A percentile compares a stretch with the other conserved stretches of the same genome.
Conservation (phyloP, 2,888 invertebrate species). For the Agrotis ipsilon region DNA sequence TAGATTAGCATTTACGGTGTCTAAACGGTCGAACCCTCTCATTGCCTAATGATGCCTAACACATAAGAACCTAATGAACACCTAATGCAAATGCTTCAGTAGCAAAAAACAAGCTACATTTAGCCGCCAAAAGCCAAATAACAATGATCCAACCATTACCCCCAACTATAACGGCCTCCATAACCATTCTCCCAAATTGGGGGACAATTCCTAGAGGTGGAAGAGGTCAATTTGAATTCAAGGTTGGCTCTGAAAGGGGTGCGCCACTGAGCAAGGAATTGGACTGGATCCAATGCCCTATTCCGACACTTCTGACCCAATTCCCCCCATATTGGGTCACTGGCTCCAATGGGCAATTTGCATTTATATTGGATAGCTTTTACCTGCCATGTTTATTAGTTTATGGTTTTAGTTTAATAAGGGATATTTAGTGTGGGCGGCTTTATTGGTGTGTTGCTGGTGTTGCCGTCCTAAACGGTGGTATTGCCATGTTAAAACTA, state of each 20-base stretch:
- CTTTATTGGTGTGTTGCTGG: constrained; percentile 1
- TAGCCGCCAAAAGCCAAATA: not conserved
- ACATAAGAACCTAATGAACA: not conserved
- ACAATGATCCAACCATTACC: constrained; percentile 32
- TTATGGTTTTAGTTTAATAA: constrained; percentile 15
- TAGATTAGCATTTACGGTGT: no score
- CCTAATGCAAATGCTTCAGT: not conserved
- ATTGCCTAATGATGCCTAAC: no score
- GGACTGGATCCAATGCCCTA: constrained; percentile 69
- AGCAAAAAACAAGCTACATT: constrained; percentile 11
- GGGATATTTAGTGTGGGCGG: not conserved
- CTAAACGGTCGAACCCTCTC: no score
- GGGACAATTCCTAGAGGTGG: constrained; percentile 33
- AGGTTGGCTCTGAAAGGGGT: constrained; percentile 53
- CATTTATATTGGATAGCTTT: constrained; percentile 57
- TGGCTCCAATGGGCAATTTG: constrained; percentile 52
- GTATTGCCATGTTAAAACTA: not conserved
- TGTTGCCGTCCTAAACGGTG: not conserved
- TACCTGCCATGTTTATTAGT: constrained; percentile 55
- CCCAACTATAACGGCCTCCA: constrained; percentile 14
- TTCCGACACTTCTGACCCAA: constrained; percentile 62
- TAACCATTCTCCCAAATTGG: constrained; percentile 49
- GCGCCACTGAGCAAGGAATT: constrained; percentile 55
- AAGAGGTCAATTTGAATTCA: constrained; percentile 55
- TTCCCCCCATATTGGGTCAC: constrained; percentile 63